Conservation (phyloP, 2,113 vertebrate genomes). For the Cyprinus carpio region DNA sequence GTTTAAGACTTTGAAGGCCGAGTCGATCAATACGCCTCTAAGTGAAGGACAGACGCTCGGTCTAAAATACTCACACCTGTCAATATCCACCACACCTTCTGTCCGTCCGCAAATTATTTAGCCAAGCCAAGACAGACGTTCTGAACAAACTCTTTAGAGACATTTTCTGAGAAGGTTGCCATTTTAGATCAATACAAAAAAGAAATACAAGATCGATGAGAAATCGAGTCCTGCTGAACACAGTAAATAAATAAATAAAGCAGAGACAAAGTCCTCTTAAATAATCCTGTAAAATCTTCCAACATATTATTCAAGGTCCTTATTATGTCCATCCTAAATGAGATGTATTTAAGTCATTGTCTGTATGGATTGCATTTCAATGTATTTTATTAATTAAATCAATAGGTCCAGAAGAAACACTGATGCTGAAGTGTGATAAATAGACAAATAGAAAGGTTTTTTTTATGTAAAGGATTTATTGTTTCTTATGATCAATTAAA, state of each 20-base stretch:
- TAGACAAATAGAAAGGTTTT: background rate
- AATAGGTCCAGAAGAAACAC: background rate
- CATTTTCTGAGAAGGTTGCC: background rate
- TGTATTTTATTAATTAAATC: background rate
- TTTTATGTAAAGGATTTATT: background rate
- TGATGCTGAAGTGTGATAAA: background rate
- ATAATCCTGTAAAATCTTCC: too few relatives aligned
- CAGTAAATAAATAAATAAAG: background rate
- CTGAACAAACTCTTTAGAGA: conserved; percentile 31
- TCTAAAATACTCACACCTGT: conserved; percentile 34
- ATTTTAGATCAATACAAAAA: conserved; percentile 1
- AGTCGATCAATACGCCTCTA: conserved; percentile 34
- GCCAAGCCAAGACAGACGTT: background rate
- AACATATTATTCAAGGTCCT: background rate
- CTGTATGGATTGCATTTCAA: too few relatives aligned
- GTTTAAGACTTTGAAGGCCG: conserved; percentile 12
- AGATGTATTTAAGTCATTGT: background rate
- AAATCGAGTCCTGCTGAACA: background rate
- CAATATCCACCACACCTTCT: conserved; percentile 3
- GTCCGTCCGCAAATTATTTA: conserved; percentile 21
- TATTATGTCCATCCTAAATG: background rate
- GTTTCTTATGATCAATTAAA: background rate
- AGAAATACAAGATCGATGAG: conserved; percentile 12
- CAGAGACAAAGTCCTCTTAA: too few relatives aligned
- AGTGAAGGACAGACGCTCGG: conserved; percentile 14